These are phyloP conservation scores for Psix sp. DNA, from an alignment of 1,140 invertebrate species.

Conservation along the genomic window DNA sequence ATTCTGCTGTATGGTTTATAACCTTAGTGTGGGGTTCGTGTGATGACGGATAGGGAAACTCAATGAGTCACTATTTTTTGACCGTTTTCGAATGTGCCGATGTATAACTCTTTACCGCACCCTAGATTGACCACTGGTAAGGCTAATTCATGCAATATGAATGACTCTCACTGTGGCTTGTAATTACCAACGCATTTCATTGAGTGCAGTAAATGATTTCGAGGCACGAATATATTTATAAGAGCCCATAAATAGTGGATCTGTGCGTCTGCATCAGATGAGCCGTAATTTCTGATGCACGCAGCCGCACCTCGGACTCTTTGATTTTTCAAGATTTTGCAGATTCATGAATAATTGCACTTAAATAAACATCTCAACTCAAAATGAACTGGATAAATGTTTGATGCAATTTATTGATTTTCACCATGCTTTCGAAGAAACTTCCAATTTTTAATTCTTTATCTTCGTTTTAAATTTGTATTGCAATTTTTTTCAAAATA, in stretches of 20 bases:
- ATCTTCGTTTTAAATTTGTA: no score
- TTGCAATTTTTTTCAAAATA: no score
- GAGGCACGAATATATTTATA: constrained; percentile 62
- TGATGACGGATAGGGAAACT: no score
- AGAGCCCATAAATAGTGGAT: constrained; percentile 42
- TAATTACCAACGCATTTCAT: constrained; percentile 72
- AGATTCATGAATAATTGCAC: no score
- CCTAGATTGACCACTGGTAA: constrained; percentile 25
- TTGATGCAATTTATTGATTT: no score
- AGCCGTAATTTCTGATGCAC: constrained; percentile 27
- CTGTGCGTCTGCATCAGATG: constrained; percentile 33
- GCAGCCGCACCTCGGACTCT: constrained; percentile 11
- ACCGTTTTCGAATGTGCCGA: constrained; percentile 3
- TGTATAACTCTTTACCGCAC: constrained; percentile 29
- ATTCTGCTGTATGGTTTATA: no score
- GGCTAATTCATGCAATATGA: constrained; percentile 67
- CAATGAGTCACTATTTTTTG: no score
- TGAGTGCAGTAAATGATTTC: constrained; percentile 68
- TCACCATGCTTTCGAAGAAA: no score
- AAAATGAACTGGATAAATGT: no score
- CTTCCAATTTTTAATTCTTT: no score
- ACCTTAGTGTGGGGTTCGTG: no score
- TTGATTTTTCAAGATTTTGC: background rate
- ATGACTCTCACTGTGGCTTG: constrained; percentile 64
- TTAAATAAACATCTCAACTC: no score